Evolutionary conservation across 2,797 vertebrate species (phyloP).

Genomic region (Halcyon smyrnensis): DNA sequence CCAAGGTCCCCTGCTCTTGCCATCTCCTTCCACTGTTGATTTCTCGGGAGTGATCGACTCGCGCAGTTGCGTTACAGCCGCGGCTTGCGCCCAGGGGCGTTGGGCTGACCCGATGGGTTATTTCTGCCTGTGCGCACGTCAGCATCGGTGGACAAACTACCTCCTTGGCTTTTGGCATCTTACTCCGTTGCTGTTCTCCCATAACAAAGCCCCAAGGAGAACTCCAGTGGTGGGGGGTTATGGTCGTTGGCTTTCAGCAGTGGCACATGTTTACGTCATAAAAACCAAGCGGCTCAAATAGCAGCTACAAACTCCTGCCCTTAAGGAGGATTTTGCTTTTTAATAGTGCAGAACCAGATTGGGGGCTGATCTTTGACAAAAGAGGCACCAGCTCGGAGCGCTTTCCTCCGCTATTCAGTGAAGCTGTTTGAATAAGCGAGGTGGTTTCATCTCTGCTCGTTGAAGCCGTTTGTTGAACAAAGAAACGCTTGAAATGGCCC

Average conservation of each 20-base stretch:
- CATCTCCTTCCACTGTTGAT: accelerated
- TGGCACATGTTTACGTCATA: accelerated
- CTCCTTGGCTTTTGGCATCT: background rate
- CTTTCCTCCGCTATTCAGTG: background rate
- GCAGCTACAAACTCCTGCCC: background rate
- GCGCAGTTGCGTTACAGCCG: accelerated
- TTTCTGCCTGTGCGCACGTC: accelerated
- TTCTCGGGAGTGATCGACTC: accelerated
- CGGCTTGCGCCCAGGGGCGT: accelerated
- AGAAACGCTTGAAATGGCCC: background rate
- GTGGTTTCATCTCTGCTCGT: background rate
- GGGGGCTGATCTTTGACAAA: accelerated
- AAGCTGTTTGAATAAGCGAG: background rate
- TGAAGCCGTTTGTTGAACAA: background rate
- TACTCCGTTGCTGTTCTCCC: background rate
- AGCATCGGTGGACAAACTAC: accelerated
- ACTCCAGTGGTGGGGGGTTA: background rate
- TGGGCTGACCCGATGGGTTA: background rate
- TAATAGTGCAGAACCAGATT: background rate
- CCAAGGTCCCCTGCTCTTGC: background rate
- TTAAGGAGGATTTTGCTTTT: background rate
- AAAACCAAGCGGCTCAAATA: background rate
- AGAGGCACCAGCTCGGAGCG: background rate
- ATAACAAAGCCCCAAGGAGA: background rate
- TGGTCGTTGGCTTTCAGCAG: background rate